These are phyloP conservation scores for Nasonovia ribisnigri DNA, from an alignment of 2,888 invertebrate species.

Conservation along the genomic window DNA sequence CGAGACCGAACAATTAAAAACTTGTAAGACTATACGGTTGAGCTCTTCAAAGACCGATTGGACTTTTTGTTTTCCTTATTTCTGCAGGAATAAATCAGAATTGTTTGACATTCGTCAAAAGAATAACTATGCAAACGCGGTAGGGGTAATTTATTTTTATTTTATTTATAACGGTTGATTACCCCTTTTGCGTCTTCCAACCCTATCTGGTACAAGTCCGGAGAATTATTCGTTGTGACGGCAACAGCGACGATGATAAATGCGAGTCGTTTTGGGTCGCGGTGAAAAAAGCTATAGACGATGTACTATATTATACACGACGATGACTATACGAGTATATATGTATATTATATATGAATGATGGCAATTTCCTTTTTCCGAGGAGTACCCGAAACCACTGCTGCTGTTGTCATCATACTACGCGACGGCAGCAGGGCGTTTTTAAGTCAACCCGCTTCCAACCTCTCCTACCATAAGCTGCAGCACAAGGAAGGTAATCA, in stretches of 20 bases:
- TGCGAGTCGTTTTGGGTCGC: conserved; percentile 39
- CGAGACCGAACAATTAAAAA: background rate
- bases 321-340: background rate
- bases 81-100: background rate
- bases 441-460: background rate
- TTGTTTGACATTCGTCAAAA: conserved; percentile 10
- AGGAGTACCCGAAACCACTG: background rate
- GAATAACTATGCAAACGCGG: background rate
- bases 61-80: background rate
- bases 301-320: background rate
- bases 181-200: background rate
- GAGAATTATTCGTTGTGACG: conserved; percentile 42
- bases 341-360: background rate
- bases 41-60: background rate
- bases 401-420: background rate
- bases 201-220: background rate
- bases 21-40: background rate
- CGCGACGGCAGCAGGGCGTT: background rate
- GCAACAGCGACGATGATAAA: conserved; percentile 41
- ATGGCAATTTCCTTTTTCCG: conserved; percentile 57
- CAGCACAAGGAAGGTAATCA: background rate
- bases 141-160: background rate
- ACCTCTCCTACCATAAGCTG: background rate
- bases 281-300: background rate
- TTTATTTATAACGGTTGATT: background rate